Evolutionary conservation across 2,888 invertebrate species (phyloP).

Genomic region (Parascotia fuliginaria): DNA sequence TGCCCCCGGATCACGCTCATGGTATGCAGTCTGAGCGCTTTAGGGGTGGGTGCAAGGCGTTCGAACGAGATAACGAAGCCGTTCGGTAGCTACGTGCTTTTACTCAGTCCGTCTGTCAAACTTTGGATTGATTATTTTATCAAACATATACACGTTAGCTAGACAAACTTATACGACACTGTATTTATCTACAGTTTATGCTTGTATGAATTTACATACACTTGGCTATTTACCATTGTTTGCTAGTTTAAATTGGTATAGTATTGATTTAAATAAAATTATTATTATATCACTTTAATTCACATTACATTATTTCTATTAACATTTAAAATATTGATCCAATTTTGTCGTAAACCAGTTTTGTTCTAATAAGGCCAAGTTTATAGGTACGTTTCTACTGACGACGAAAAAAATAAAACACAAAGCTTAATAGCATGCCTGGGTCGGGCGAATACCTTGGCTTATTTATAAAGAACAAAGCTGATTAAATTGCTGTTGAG

Average conservation of each 20-base stretch:
- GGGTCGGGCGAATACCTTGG: conserved; percentile 52
- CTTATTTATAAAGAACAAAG: conserved; percentile 69
- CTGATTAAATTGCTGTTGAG: conserved; percentile 71
- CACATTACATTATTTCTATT: conserved; percentile 6
- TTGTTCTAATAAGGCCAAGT: conserved; percentile 38
- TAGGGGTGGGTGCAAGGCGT: conserved; percentile 41
- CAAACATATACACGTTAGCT: conserved; percentile 46
- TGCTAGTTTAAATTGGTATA: too few relatives aligned
- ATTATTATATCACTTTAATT: too few relatives aligned
- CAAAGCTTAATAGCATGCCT: conserved; percentile 50
- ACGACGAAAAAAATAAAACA: conserved; percentile 42
- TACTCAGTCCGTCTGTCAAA: conserved; percentile 63
- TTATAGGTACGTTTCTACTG: conserved; percentile 40
- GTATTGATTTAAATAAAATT: too few relatives aligned
- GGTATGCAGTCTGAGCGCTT: conserved; percentile 39
- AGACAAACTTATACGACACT: neutral
- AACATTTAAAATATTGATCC: conserved; percentile 20
- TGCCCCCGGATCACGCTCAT: conserved; percentile 32
- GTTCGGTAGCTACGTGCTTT: conserved; percentile 61
- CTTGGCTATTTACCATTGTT: too few relatives aligned
- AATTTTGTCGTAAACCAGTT: conserved; percentile 19
- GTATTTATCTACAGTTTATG: too few relatives aligned
- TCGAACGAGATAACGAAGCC: conserved; percentile 71
- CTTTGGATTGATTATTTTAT: conserved; percentile 70
- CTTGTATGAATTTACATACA: too few relatives aligned